Conservation (phyloP, 2,888 invertebrate genomes). For the Dryobota labecula region DNA sequence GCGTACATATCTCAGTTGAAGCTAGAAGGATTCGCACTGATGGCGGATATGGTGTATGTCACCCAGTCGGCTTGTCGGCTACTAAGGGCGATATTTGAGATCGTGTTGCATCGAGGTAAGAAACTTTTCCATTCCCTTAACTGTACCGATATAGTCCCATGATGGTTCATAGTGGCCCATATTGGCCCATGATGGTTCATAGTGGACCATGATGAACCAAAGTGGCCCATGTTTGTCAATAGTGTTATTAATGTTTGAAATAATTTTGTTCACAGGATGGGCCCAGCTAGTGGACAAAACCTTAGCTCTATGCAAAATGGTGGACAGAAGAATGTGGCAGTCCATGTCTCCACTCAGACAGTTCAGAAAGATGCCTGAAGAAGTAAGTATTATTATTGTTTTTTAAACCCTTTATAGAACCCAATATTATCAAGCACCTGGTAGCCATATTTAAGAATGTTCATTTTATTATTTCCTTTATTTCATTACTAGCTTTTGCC, state of each 20-base stretch:
- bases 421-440: too few relatives aligned
- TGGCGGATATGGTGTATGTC: slow-evolving; percentile 99
- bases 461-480: too few relatives aligned
- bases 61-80: slow-evolving; percentile 99
- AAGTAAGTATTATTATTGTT: slow-evolving; percentile 82
- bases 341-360: slow-evolving; percentile 99
- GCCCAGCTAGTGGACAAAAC: slow-evolving; percentile 99
- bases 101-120: slow-evolving; percentile 93
- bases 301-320: slow-evolving; percentile 99
- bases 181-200: neutral
- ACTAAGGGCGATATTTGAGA: slow-evolving; percentile 99
- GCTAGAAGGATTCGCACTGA: slow-evolving; percentile 99
- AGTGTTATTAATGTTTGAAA: neutral
- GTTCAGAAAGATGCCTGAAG: slow-evolving; percentile 99
- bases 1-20: slow-evolving; percentile 99
- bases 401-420: neutral
- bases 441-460: too few relatives aligned
- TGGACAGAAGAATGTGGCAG: slow-evolving; percentile 99
- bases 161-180: neutral
- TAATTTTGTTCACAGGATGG: slow-evolving; percentile 93
- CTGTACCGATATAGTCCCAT: neutral
- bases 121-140: rapidly evolving
- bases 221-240: neutral
- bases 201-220: neutral
- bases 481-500: too few relatives aligned